phyloP scores from a whole-genome alignment of 2,113 vertebrate genomes.

The Pteruthius melanotis region DNA sequence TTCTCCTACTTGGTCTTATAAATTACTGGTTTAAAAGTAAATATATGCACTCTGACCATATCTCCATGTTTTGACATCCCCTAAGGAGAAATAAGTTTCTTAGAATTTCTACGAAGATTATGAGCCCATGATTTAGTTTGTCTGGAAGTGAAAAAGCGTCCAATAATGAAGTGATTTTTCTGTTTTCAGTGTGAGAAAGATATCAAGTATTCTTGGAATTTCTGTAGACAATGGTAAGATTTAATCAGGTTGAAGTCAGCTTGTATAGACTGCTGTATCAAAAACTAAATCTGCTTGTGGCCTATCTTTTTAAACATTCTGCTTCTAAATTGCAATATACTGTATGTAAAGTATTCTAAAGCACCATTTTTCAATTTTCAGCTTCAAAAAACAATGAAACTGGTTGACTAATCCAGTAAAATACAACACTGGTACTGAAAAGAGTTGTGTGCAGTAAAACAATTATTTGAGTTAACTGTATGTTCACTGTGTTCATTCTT shows the following conservation, averaged over 20 bases:
- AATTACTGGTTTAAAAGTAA: background rate
- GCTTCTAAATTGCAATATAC: slow-evolving; percentile 64
- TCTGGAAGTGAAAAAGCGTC: slow-evolving; percentile 69
- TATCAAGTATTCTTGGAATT: slow-evolving; percentile 99
- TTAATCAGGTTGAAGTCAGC: slow-evolving; percentile 80
- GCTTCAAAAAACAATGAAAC: background rate
- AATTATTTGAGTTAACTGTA: slow-evolving; percentile 4
- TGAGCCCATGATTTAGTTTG: slow-evolving; percentile 68
- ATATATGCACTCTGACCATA: slow-evolving; percentile 2
- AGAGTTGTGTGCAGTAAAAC: slow-evolving; percentile 3
- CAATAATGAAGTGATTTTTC: slow-evolving; percentile 92
- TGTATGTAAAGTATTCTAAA: background rate
- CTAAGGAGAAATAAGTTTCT: background rate
- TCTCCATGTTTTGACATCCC: slow-evolving; percentile 70
- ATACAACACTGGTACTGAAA: slow-evolving; percentile 1
- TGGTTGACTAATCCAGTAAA: slow-evolving; percentile 38
- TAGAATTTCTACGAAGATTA: slow-evolving; percentile 34
- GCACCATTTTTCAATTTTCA: slow-evolving; percentile 12
- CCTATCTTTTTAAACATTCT: slow-evolving; percentile 70
- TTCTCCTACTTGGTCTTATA: background rate
- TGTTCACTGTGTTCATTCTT: background rate
- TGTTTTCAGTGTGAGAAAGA: slow-evolving; percentile 99
- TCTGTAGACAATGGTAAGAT: slow-evolving; percentile 99
- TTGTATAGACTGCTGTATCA: slow-evolving; percentile 65
- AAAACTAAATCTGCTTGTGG: slow-evolving; percentile 65